phyloP scores from a whole-genome alignment of 1,140 invertebrate species.

The Diprion similis region DNA sequence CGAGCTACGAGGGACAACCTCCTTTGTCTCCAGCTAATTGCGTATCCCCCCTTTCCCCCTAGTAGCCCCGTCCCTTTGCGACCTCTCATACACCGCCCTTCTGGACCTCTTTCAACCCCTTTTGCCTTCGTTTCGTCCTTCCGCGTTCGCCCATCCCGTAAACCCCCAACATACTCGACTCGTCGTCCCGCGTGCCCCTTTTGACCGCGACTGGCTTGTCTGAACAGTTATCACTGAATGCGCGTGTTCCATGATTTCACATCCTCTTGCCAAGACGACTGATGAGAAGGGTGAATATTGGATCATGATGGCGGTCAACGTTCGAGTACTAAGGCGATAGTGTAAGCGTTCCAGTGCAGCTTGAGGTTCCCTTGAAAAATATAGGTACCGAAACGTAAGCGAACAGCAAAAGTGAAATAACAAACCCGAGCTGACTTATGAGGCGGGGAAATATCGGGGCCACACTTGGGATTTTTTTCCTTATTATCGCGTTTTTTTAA shows the following conservation, averaged over 20 bases:
- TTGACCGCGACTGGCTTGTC: background rate
- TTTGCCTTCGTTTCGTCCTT: background rate
- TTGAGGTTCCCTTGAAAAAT: background rate
- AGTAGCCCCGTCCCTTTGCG: background rate
- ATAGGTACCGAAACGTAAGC: background rate
- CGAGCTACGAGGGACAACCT: background rate
- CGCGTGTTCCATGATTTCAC: background rate
- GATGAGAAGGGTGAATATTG: background rate
- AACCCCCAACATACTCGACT: background rate
- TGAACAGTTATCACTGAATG: too few species aligned
- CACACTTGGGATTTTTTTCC: too few species aligned
- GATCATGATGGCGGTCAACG: too few species aligned
- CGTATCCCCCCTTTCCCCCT: background rate
- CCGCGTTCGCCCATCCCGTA: background rate
- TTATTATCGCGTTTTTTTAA: too few species aligned
- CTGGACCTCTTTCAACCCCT: background rate
- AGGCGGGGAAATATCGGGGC: too few species aligned
- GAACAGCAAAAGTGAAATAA: background rate
- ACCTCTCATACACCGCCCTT: background rate
- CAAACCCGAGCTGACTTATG: too few species aligned
- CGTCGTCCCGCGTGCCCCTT: background rate
- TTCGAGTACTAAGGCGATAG: too few species aligned
- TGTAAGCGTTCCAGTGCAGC: too few species aligned
- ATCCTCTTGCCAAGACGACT: background rate
- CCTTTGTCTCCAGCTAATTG: conserved; percentile 4